phyloP scores from a whole-genome alignment of 2,888 invertebrate species.

The Aspidiotus rigidus region DNA sequence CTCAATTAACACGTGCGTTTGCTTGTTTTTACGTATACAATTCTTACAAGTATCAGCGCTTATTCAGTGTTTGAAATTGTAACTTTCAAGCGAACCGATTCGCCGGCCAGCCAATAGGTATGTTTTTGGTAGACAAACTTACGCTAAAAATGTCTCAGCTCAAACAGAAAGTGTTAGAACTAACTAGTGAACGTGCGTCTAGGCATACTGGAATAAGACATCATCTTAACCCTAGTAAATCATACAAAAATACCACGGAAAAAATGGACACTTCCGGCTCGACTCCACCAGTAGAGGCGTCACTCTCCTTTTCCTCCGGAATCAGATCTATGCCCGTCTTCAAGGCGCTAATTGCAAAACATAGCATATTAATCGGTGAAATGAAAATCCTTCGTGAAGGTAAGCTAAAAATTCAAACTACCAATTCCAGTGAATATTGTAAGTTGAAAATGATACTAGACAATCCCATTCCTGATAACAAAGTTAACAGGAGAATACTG shows the following conservation, averaged over 20 bases:
- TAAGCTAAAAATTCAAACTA: neutral
- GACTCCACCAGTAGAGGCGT: neutral
- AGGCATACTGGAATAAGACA: neutral
- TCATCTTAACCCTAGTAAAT: neutral
- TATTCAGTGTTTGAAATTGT: neutral
- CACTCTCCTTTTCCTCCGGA: neutral
- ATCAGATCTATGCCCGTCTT: neutral
- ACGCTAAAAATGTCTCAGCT: neutral
- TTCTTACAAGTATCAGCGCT: neutral
- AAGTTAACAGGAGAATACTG: neutral
- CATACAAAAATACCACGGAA: constrained; percentile 4
- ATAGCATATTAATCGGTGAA: neutral
- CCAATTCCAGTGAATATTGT: neutral
- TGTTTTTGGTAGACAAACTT: neutral
- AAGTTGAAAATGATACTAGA: neutral
- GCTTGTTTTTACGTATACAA: neutral
- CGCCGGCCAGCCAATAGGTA: neutral
- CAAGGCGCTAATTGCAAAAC: neutral
- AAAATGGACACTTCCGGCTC: neutral
- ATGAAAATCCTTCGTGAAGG: neutral
- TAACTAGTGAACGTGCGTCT: neutral
- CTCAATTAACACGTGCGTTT: neutral
- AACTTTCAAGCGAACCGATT: neutral
- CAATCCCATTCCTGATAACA: neutral
- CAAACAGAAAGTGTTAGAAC: neutral